Evolutionary conservation across 2,113 vertebrate species (phyloP).

Genomic region (Chlorocebus sabaeus): DNA sequence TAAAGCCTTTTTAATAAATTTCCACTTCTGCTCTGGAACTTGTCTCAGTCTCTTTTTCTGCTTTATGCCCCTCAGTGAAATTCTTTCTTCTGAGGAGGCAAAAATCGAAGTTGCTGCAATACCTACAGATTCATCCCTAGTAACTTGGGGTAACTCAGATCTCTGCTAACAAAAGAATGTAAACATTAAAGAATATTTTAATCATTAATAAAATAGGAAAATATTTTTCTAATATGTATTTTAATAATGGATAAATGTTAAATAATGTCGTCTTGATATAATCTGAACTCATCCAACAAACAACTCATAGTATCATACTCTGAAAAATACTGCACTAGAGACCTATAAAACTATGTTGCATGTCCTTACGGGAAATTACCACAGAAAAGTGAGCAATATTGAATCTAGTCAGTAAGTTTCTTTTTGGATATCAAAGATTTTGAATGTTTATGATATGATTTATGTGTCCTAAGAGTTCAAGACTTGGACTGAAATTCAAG

Average conservation of each 20-base stretch:
- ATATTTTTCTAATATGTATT: background rate
- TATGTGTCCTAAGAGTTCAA: background rate
- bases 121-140: no score
- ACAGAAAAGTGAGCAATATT: background rate
- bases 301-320: background rate
- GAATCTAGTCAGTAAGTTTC: background rate
- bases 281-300: background rate
- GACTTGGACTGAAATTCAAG: background rate
- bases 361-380: background rate
- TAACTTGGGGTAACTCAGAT: no score
- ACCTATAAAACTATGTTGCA: background rate
- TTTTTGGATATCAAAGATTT: background rate
- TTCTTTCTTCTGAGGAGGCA: no score
- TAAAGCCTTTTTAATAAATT: no score
- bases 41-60: no score
- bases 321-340: background rate
- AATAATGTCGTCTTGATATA: background rate
- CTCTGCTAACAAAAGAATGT: no score
- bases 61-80: no score
- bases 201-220: background rate
- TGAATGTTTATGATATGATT: background rate
- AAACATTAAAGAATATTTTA: background rate
- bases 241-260: background rate
- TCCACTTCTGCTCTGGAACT: no score
- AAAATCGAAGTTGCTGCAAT: no score